Evolutionary conservation across 2,113 vertebrate species (phyloP).

Genomic region (Paradoxurus hermaphroditus): DNA sequence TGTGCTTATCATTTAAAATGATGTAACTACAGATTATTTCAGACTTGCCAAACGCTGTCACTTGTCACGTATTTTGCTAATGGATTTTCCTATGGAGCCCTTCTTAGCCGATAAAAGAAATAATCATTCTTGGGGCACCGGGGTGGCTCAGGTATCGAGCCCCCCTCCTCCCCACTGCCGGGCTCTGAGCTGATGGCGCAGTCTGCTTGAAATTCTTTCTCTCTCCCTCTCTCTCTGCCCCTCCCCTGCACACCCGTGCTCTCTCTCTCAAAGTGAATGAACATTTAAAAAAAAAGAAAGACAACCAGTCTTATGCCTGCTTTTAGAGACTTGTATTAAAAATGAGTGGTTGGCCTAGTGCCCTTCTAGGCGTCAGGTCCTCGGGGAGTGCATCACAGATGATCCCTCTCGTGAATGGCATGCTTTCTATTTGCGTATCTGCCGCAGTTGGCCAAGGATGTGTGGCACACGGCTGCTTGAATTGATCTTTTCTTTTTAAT

Average conservation of each 20-base stretch:
- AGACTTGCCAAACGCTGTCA: neutral
- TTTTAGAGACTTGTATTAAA: slow-evolving; percentile 11
- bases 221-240: too few species aligned
- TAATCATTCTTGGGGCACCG: neutral
- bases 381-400: neutral
- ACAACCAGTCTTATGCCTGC: neutral
- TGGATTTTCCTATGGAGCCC: neutral
- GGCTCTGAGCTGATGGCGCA: too few species aligned
- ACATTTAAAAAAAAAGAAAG: neutral
- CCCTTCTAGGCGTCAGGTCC: neutral
- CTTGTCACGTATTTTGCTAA: neutral
- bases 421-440: neutral
- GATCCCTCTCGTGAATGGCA: neutral
- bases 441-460: neutral
- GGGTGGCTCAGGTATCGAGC: too few species aligned
- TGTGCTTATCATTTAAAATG: neutral
- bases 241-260: too few species aligned
- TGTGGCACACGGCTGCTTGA: neutral
- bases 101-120: neutral
- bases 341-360: neutral
- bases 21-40: neutral
- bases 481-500: neutral
- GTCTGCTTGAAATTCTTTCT: too few species aligned
- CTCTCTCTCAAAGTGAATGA: too few species aligned
- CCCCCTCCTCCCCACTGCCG: too few species aligned